A percentile compares a stretch with the other conserved stretches of the same genome.
Evolutionary conservation across 2,797 vertebrate species (phyloP).

Genomic region (Falco columbarius): DNA sequence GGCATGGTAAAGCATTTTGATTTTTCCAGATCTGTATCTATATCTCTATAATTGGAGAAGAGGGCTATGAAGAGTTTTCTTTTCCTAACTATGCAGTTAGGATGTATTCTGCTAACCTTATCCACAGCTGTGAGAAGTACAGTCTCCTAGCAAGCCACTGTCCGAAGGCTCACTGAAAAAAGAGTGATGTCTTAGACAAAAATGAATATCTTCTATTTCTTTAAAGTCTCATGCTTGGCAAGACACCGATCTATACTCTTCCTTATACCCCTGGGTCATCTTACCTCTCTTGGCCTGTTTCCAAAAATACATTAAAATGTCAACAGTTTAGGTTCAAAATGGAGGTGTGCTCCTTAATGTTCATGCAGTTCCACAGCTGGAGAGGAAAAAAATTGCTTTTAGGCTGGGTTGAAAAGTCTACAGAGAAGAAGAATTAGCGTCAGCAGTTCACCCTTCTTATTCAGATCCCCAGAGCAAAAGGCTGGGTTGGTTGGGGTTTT

Average conservation of each 20-base stretch:
- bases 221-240: background rate
- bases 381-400: background rate
- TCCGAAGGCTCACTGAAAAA: background rate
- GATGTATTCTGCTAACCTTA: background rate
- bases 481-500: fast-evolving
- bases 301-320: background rate
- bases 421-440: background rate
- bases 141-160: background rate
- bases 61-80: background rate
- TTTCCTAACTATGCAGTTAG: background rate
- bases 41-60: background rate
- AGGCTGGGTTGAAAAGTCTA: background rate
- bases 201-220: background rate
- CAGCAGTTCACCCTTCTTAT: background rate
- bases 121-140: fast-evolving
- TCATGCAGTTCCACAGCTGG: background rate
- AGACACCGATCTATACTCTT: background rate
- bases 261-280: background rate
- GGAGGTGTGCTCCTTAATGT: background rate
- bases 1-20: background rate
- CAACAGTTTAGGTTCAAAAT: background rate
- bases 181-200: background rate
- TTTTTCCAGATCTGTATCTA: background rate
- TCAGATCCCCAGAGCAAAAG: background rate
- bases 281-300: background rate